These are phyloP conservation scores for Salvelinus namaycush DNA, from an alignment of 2,113 vertebrate genomes.

Conservation along the genomic window DNA sequence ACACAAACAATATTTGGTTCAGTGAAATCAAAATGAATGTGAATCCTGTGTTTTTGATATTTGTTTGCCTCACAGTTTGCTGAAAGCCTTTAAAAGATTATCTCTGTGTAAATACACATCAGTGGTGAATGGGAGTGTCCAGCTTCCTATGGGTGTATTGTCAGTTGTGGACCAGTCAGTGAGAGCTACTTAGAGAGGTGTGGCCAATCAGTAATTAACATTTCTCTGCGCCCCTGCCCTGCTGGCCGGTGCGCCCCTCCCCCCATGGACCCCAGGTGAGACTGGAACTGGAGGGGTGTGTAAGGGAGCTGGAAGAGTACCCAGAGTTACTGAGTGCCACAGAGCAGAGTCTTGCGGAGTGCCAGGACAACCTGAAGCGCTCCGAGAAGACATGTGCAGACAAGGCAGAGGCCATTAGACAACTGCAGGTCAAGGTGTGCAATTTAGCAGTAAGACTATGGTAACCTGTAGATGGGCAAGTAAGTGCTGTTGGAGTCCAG, in stretches of 20 bases:
- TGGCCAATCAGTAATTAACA: not conserved
- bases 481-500: conserved; percentile 5
- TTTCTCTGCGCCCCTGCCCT: not conserved
- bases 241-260: conserved; percentile 3
- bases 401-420: conserved; percentile 71
- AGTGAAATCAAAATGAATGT: too few species aligned
- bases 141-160: not conserved
- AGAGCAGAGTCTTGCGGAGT: conserved; percentile 69
- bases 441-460: not conserved
- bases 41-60: not conserved
- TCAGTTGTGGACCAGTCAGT: not conserved
- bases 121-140: not conserved
- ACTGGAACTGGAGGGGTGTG: conserved; percentile 64
- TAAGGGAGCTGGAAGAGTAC: conserved; percentile 71
- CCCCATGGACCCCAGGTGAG: conserved; percentile 72
- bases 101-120: too few species aligned
- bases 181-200: not conserved
- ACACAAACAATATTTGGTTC: too few species aligned
- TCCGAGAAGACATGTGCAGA: conserved; percentile 66
- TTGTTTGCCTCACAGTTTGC: not conserved
- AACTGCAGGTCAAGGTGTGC: conserved; percentile 81
- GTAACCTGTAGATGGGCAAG: not conserved
- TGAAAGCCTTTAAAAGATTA: not conserved
- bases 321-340: conserved; percentile 70
- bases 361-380: conserved; percentile 70